Evolutionary conservation across 37 sponge, comb jelly and placozoan genomes (phyloP).

Genomic region (Eunapius fragilis): DNA sequence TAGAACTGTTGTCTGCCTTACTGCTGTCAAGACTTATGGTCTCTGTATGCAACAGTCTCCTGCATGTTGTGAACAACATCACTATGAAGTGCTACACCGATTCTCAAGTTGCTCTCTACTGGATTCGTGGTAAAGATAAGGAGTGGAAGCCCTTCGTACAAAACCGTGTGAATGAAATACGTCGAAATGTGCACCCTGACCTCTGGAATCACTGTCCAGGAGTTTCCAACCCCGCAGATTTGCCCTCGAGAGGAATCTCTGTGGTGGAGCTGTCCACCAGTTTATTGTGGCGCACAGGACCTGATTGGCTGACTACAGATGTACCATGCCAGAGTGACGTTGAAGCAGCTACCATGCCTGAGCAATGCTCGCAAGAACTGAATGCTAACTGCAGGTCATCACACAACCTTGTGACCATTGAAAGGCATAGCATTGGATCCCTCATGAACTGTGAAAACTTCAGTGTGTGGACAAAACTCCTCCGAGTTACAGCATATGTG

Average conservation of each 20-base stretch:
- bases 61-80: background rate
- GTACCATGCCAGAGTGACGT: background rate
- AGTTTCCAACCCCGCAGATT: slow-evolving; percentile 31
- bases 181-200: slow-evolving; percentile 19
- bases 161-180: slow-evolving; percentile 27
- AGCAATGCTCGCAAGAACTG: slow-evolving; percentile 18
- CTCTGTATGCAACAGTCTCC: slow-evolving; percentile 9
- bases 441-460: slow-evolving; percentile 16
- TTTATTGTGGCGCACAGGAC: slow-evolving; percentile 48
- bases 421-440: background rate
- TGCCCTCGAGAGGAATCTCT: slow-evolving; percentile 25
- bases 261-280: slow-evolving; percentile 33
- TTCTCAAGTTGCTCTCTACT: slow-evolving; percentile 52
- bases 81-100: slow-evolving; percentile 50
- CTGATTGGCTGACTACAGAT: slow-evolving; percentile 24
- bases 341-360: slow-evolving; percentile 17
- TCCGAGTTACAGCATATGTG: slow-evolving; percentile 55
- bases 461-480: slow-evolving; percentile 26
- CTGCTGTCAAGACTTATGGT: slow-evolving; percentile 39
- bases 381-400: slow-evolving; percentile 2
- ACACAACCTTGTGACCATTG: background rate
- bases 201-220: slow-evolving; percentile 48
- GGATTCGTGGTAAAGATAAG: slow-evolving; percentile 41
- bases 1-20: slow-evolving; percentile 46
- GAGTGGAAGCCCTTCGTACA: slow-evolving; percentile 60